Conservation (phyloP, 2,113 vertebrate genomes). For the Dasyprocta punctata region DNA sequence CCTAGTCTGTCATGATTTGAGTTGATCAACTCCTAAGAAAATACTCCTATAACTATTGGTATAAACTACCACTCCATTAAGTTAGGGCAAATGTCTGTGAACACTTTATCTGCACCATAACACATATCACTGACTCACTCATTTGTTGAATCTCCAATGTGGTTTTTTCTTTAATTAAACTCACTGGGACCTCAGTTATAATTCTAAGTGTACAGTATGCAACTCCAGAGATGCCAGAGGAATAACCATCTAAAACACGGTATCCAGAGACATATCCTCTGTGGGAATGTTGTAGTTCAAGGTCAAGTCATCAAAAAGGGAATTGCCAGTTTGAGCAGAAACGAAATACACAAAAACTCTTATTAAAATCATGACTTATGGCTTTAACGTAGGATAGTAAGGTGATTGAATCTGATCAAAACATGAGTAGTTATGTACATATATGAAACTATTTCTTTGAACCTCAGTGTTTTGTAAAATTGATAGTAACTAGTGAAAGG, state of each 20-base stretch:
- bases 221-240: conserved; percentile 48
- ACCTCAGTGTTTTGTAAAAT: too few species aligned
- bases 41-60: background rate
- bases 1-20: background rate
- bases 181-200: conserved; percentile 12
- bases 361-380: too few species aligned
- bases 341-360: background rate
- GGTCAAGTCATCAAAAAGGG: too few species aligned
- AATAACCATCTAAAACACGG: background rate
- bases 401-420: too few species aligned
- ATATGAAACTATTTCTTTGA: too few species aligned
- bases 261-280: too few species aligned
- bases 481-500: too few species aligned
- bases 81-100: background rate
- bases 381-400: too few species aligned
- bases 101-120: background rate
- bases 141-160: background rate
- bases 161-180: conserved; percentile 61
- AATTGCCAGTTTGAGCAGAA: background rate
- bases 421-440: too few species aligned
- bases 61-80: background rate
- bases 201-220: background rate
- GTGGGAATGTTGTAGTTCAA: background rate
- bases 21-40: background rate
- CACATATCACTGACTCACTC: background rate